phyloP scores from a whole-genome alignment of 2,797 vertebrate genomes.

The Cuniculus paca region DNA sequence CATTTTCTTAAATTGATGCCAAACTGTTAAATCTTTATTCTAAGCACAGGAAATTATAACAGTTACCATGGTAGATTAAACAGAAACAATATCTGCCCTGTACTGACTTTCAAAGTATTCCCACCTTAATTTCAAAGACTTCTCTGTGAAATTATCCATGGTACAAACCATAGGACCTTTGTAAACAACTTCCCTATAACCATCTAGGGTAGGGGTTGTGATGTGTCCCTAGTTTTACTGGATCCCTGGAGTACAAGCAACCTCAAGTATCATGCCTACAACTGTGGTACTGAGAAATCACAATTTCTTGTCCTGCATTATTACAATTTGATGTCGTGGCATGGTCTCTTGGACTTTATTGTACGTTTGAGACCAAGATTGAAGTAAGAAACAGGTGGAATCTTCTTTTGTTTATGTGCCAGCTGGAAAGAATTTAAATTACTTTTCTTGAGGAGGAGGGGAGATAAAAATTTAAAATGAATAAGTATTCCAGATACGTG shows the following conservation, averaged over 20 bases:
- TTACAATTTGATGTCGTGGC: neutral
- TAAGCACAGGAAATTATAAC: neutral
- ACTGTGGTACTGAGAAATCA: neutral
- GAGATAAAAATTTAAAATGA: constrained; percentile 60
- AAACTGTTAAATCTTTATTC: neutral
- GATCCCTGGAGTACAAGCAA: neutral
- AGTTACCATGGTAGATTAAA: neutral
- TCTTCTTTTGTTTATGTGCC: neutral
- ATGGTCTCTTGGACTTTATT: neutral
- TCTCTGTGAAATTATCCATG: neutral
- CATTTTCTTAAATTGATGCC: neutral
- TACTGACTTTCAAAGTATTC: neutral
- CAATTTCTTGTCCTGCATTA: neutral
- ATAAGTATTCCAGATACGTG: neutral
- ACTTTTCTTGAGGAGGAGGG: neutral
- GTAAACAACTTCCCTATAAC: neutral
- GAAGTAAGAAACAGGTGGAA: neutral
- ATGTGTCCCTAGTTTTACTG: neutral
- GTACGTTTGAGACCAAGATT: neutral
- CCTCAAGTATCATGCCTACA: neutral
- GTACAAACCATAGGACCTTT: neutral
- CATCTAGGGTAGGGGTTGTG: neutral
- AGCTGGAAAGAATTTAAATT: constrained; percentile 43
- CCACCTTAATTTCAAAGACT: constrained; percentile 46
- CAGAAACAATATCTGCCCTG: neutral